These are phyloP conservation scores for Fistularia tabacaria DNA, from an alignment of 2,797 vertebrate genomes.

Conservation along the genomic window DNA sequence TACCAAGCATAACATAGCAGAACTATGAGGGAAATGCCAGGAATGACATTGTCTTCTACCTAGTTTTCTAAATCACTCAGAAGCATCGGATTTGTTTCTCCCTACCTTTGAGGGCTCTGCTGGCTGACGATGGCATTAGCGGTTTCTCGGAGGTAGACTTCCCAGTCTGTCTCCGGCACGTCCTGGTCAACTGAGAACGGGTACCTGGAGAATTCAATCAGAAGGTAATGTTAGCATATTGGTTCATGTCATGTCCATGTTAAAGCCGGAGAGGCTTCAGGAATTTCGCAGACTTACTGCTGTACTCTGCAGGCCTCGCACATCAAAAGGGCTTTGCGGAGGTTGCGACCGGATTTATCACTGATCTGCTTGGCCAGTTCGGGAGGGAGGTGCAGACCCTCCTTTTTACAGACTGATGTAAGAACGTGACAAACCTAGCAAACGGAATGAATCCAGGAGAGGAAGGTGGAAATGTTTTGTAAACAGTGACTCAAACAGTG, in stretches of 20 bases:
- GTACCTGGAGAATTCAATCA: conserved; percentile 72
- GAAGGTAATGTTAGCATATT: background rate
- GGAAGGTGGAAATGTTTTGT: background rate
- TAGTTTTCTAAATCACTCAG: background rate
- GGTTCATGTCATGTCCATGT: no score
- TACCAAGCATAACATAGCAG: no score
- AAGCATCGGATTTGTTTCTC: no score
- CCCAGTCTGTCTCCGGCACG: conserved; percentile 93
- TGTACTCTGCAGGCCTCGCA: conserved; percentile 97
- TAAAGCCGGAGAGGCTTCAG: fast-evolving
- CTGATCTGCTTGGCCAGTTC: conserved; percentile 86
- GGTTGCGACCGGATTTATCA: conserved; percentile 90
- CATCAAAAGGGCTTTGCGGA: conserved; percentile 93
- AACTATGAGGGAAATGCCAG: no score
- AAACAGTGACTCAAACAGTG: background rate
- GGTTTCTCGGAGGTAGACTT: conserved; percentile 91
- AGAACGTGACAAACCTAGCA: conserved; percentile 88
- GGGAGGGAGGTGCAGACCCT: conserved; percentile 86
- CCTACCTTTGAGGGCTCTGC: conserved; percentile 91
- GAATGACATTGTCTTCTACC: no score
- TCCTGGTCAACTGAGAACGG: conserved; percentile 92
- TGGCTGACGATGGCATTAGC: conserved; percentile 92
- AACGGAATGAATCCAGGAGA: background rate
- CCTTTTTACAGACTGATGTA: conserved; percentile 88
- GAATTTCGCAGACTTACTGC: conserved; percentile 79